Evolutionary conservation across 2,113 vertebrate genomes (phyloP).

Genomic region (Mustela nigripes): DNA sequence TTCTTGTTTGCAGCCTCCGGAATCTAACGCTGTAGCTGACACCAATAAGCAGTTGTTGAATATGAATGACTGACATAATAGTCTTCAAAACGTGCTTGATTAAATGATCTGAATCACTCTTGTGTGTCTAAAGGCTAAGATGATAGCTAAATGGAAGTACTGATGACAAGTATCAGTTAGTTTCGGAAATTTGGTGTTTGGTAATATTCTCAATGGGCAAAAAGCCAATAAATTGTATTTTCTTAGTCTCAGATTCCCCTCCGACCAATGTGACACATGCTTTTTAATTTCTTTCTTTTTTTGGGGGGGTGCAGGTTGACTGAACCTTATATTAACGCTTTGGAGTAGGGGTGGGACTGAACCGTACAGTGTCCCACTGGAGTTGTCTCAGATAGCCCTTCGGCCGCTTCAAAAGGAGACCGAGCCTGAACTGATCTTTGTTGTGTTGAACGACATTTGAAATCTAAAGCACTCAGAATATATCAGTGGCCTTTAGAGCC

Average conservation of each 20-base stretch:
- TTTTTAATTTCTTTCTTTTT: not conserved
- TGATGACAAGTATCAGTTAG: conserved; percentile 22
- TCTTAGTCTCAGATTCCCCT: not conserved
- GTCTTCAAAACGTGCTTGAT: conserved; percentile 53
- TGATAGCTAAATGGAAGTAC: conserved; percentile 37
- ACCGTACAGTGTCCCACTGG: accelerated
- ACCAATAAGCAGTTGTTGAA: conserved; percentile 49
- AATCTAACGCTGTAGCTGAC: conserved; percentile 3
- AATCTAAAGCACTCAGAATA: not conserved
- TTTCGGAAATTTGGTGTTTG: conserved; percentile 18
- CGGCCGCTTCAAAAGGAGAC: not conserved
- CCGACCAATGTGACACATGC: not conserved
- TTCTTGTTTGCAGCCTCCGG: not conserved
- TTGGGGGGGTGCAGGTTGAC: not conserved
- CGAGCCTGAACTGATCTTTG: not conserved
- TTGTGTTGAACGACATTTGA: not conserved
- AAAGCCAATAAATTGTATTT: not conserved
- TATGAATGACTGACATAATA: conserved; percentile 58
- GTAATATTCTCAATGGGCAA: conserved; percentile 28
- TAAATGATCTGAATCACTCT: conserved; percentile 13
- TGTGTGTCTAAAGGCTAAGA: not conserved
- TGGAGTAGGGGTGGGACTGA: not conserved
- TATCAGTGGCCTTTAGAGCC: not conserved
- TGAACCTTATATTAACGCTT: not conserved
- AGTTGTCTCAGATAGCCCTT: not conserved